Evolutionary conservation across 1,140 invertebrate species (phyloP), one percentile per base, ranked within the genome.

Genomic region (Sitophilus oryzae): DNA sequence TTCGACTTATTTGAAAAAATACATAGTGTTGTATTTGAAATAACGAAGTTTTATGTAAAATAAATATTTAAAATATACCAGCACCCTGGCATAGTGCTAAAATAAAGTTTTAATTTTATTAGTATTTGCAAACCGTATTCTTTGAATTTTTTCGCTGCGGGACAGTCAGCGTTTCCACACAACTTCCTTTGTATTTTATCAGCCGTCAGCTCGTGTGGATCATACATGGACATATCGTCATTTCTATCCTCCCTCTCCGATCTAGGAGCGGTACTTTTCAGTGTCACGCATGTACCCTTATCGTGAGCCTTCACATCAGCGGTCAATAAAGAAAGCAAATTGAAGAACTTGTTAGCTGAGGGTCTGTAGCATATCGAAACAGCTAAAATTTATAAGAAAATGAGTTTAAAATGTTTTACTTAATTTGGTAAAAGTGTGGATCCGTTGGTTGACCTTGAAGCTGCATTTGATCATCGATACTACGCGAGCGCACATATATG

Each of bases 161-260:
- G 68, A 54, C 70, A 71, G 43, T 71, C 62, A 43, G 60, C 63
- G 45, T 66, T 64, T 5, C 63, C 63, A 40, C 70, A 71, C n/a
- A 68, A 35, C 14, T 62, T 62, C 37, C 46, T 60, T 16, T 59
- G 54, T 10, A 70, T 66, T 43, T 58, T 57, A 6, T 67, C 64
- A 0, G 59, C 53, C 4, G 66, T 70, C 34, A 70, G 20, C 18
- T 60, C 48, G 21, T 60, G 16, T 0, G 38, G 4, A 30, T 52
- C 22, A 20, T 55, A 22, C 14, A 42, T 14, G n/a, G 49, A 21
- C 8, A 22, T 21, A 11, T 55, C 20, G 10, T 35, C 15, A 16
- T 41, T 15, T 41, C 45, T 1, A 34, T 58, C 45, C 16, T 48
- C 3, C 42, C 52, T n/a, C 52, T 51, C 14, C 43, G 44, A n/a